Evolutionary conservation across 2,797 vertebrate genomes (phyloP), one percentile per base, ranked within the genome.

Genomic region (Centropyge bicolor): DNA sequence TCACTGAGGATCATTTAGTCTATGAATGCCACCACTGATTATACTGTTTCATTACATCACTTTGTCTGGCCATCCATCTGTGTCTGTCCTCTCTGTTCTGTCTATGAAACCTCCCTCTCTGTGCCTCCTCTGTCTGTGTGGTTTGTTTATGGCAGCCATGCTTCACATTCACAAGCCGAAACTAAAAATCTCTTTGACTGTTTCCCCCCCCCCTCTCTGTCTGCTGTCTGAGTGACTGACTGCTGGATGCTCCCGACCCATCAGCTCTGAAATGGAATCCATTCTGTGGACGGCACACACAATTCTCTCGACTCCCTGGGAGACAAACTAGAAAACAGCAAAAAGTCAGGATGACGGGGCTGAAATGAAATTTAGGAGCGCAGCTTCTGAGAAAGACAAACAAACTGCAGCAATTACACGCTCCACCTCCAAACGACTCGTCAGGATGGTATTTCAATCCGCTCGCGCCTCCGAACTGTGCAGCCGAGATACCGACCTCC

Each of bases 351-450:
- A 57, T 48, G 61, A 67, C 5, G 0, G 13, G 10, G 51, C 38
- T 59, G 52, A 61, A 83, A 83, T 72, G 3, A 81, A 19, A 76
- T 81, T 76, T 76, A 79, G 51, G 20, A 11, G 19, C 7, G 0
- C 10, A 20, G 59, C 40, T 11, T 66, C 45, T 75, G 24, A 57
- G 61, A 62, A 51, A 70, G 77, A 83, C 69, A 66, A 76, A 82
- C 68, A 79, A 82, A 61, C 55, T 41, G 17, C 41, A 57, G 63
- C 78, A 76, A 78, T 84, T 48, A 78, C 67, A 73, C 52, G 41
- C 71, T 76, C 48, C 67, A 48, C 45, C 76, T 76, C 71, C 74
- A 49, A 61, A 63, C 65, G 66, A 81, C 74, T 40, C 19, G 5
- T 65, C 66, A 35, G 57, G 27, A 65, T 64, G 35, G 17, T 70